Percentiles rank a stretch among this genome's conserved stretches.
phyloP scores from a whole-genome alignment of 1,140 invertebrate genomes.

The Camponotus floridanus region DNA sequence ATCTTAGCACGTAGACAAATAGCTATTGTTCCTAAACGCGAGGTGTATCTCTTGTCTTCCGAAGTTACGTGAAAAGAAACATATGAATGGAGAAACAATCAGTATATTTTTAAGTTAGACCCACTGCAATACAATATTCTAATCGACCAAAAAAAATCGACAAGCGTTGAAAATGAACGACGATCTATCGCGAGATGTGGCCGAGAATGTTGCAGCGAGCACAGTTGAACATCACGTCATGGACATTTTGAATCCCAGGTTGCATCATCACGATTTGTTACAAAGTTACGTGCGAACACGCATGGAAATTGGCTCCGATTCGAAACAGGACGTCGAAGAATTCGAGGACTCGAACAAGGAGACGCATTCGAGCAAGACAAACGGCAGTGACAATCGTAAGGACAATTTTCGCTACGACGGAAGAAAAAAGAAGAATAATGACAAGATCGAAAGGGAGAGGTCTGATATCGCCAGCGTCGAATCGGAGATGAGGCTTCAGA shows the following conservation, averaged over 20 bases:
- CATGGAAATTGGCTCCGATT: slow-evolving; percentile 79
- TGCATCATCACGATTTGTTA: slow-evolving; percentile 90
- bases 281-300: slow-evolving; percentile 91
- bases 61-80: background rate
- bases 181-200: background rate
- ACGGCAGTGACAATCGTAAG: background rate
- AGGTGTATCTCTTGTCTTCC: background rate
- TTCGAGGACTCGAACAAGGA: slow-evolving; percentile 44
- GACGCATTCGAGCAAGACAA: background rate
- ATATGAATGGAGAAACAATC: background rate
- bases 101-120: background rate
- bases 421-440: background rate
- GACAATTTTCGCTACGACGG: background rate
- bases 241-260: slow-evolving; percentile 81
- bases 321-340: slow-evolving; percentile 48
- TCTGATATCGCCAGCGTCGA: slow-evolving; percentile 36
- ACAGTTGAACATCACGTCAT: slow-evolving; percentile 74
- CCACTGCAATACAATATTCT: slow-evolving; percentile 1
- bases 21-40: background rate
- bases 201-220: slow-evolving; percentile 7
- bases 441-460: slow-evolving; percentile 20
- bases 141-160: background rate
- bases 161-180: background rate
- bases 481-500: slow-evolving; percentile 86
- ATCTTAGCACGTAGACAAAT: slow-evolving; percentile 42